Base-by-base conservation (phyloP, 1,140 invertebrate genomes). In the Octopus bimaculoides region DNA sequence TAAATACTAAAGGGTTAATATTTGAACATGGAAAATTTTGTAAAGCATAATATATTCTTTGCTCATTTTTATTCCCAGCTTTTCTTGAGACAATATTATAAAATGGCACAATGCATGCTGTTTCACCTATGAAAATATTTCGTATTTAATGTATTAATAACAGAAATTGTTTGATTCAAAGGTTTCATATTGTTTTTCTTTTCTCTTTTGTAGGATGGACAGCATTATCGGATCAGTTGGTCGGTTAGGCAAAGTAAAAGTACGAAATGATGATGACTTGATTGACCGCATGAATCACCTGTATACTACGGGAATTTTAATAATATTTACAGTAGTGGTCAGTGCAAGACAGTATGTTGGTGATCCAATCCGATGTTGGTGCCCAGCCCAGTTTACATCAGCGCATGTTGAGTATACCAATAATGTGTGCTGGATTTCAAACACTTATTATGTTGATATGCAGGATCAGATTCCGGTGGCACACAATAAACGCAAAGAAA, bases 241-340 rank as follows among this genome's bases (percentile, higher is more conserved):
- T 61, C 80, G 88, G 81, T 86, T 89, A 78, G 88, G 88, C 80
- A 88, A 89, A 79, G 85, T 88, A 69, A 89, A 89, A 82, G 87
- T 88, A 10, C 84, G 89, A 55, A 91, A 92, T 77, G 92, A 92
- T 81, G 92, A 92, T 84, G 92, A 92, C 82, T 89, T 92, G 41
- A 88, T 92, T 26, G 92, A 92, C 84, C 85, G 91, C 76, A 84
- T 92, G 7, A 92, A 92, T 82, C 92, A 92, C 82, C 87, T 89
- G 61, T 89, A 91, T 79, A 92, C 92, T 10, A 91, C 91, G n/a
- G 85, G 91, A 41, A 88, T 92, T 12, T 87, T 92, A n/a, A 86
- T 92, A 52, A 88, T 91, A 41, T 91, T 90, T 78, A 91, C 91
- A 7, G 87, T 92, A 14, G 86, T 93, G 9, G 91, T 92, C 52